A percentile compares a stretch with the other conserved stretches of the same genome.
Evolutionary conservation across 2,113 vertebrate genomes (phyloP).

Genomic region (Diglossa brunneiventris): DNA sequence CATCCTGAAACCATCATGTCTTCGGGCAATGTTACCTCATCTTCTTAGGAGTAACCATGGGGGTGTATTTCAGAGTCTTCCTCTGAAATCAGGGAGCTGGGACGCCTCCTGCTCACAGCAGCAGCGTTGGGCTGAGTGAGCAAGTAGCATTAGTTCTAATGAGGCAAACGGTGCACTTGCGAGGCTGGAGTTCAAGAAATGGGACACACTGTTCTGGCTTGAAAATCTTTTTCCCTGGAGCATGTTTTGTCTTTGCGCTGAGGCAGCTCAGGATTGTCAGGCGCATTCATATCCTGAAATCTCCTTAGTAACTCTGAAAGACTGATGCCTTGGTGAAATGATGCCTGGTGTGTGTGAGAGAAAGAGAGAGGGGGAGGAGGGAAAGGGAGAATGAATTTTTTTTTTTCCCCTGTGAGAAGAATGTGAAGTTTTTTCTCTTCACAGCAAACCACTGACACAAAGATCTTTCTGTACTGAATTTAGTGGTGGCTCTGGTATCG

Average conservation of each 20-base stretch:
- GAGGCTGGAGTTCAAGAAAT: conserved; percentile 66
- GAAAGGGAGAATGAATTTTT: conserved; percentile 4
- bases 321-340: conserved; percentile 56
- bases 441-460: conserved; percentile 56
- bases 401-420: neutral
- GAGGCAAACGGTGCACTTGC: conserved; percentile 62
- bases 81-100: conserved; percentile 12
- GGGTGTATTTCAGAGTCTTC: conserved; percentile 12
- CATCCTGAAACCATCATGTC: conserved; percentile 87
- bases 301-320: conserved; percentile 65
- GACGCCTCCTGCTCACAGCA: conserved; percentile 2
- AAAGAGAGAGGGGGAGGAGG: conserved; percentile 37
- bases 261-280: conserved; percentile 73
- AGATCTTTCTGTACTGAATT: conserved; percentile 40
- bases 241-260: conserved; percentile 74
- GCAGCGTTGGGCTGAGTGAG: conserved; percentile 1
- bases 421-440: conserved; percentile 65
- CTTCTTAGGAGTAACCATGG: conserved; percentile 76
- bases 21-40: conserved; percentile 87
- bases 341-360: conserved; percentile 44
- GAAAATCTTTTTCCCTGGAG: conserved; percentile 61
- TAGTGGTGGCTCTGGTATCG: neutral
- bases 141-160: conserved; percentile 62
- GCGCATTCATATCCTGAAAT: conserved; percentile 56
- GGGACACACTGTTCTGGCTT: conserved; percentile 55